A percentile compares a stretch with the other conserved stretches of the same genome.
phyloP scores from a whole-genome alignment of 2,888 invertebrate species.

The Melipona bicolor region DNA sequence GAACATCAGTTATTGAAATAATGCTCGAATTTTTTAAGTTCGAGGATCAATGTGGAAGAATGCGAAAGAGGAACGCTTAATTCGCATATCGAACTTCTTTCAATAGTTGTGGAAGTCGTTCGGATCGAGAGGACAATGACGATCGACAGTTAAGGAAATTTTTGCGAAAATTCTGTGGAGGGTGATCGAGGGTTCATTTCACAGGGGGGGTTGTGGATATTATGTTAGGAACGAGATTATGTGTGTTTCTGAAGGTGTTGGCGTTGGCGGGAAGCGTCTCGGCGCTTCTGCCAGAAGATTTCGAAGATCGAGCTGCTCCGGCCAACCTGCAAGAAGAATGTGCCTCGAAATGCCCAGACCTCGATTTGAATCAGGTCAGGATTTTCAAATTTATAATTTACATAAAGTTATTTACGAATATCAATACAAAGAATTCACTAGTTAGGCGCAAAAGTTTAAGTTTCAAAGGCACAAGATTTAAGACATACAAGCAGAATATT shows the following conservation, averaged over 20 bases:
- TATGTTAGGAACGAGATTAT: conserved; percentile 80
- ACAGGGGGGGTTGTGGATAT: conserved; percentile 69
- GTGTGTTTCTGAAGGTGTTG: conserved; percentile 75
- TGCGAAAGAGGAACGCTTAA: conserved; percentile 21
- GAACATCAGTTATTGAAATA: not conserved
- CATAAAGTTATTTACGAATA: not conserved
- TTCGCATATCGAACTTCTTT: not conserved
- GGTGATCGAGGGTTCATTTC: conserved; percentile 54
- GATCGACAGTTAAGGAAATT: conserved; percentile 46
- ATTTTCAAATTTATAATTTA: not conserved
- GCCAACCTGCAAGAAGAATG: conserved; percentile 79
- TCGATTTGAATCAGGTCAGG: conserved; percentile 79
- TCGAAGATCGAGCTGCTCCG: conserved; percentile 70
- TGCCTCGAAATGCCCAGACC: conserved; percentile 79
- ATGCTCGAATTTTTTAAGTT: not conserved
- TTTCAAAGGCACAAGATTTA: not conserved
- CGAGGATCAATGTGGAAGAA: conserved; percentile 47
- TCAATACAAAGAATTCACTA: not conserved
- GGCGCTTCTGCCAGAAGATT: conserved; percentile 76
- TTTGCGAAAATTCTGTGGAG: conserved; percentile 33
- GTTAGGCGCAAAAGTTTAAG: too few relatives aligned
- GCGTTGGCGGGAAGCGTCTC: conserved; percentile 74
- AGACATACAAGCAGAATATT: not conserved
- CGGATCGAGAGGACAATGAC: conserved; percentile 56
- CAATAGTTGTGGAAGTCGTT: conserved; percentile 15